Conservation (phyloP, 2,888 invertebrate genomes). For the Omphaloscelis lunosa region DNA sequence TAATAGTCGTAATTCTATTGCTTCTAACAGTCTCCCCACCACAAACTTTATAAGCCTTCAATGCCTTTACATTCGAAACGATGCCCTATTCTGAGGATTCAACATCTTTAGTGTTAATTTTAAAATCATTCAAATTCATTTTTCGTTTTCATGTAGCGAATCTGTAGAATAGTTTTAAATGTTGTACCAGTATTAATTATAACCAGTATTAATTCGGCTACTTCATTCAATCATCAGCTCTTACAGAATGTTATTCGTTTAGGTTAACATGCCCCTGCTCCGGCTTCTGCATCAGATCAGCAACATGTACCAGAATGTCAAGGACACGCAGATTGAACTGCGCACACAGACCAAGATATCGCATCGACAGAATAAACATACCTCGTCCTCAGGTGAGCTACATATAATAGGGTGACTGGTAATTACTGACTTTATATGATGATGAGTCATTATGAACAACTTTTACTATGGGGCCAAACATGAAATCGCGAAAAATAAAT, state of each 20-base stretch:
- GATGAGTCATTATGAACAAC: too few species aligned
- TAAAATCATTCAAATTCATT: too few species aligned
- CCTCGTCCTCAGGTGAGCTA: constrained; percentile 81
- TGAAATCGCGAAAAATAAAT: too few species aligned
- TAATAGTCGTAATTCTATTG: not conserved
- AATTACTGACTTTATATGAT: too few species aligned
- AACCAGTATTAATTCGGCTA: not conserved
- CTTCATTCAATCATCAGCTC: not conserved
- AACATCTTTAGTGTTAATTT: not conserved
- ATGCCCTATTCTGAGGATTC: not conserved
- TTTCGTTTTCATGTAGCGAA: too few species aligned
- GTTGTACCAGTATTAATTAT: not conserved
- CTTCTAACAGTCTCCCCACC: not conserved
- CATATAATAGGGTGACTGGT: too few species aligned
- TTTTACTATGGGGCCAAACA: too few species aligned
- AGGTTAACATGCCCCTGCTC: constrained; percentile 98
- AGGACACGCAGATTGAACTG: constrained; percentile 97
- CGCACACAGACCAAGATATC: constrained; percentile 91
- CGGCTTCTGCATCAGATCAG: constrained; percentile 98
- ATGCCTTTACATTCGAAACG: not conserved
- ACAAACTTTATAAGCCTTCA: not conserved
- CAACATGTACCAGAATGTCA: constrained; percentile 99
- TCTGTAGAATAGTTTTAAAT: too few species aligned
- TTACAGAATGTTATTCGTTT: not conserved
- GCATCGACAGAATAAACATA: constrained; percentile 82